Base-by-base conservation (phyloP, 2,797 vertebrate genomes). In the Malurus leucopterus region DNA sequence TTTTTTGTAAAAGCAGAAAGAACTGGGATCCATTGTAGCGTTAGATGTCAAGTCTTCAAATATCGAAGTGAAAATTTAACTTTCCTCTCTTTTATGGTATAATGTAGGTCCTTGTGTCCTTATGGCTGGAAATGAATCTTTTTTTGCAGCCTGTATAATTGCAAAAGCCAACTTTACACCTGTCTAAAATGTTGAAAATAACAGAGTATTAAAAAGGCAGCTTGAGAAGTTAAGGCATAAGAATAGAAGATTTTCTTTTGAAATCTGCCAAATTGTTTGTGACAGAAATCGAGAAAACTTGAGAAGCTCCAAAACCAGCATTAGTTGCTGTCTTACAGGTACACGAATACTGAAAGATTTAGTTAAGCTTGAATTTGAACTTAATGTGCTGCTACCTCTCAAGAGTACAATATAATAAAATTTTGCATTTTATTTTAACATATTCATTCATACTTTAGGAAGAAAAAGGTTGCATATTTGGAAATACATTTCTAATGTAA, bases 151-250 rank as follows among this genome's bases (percentile, higher is more conserved):
- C 18, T 84, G 20, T 36, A 18, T 34, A 44, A 82, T 41, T 44
- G 38, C 18, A 57, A 64, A 85, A 29, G 11, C 6, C 7, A 69
- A 29, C 1, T 54, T 71, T 72, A 64, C 18, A 51, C 15, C 11
- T 62, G 21, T 58, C 47, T 69, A 89, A 72, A 71, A 49, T 67
- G 62, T 78, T 78, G 44, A 76, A 88, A 93, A 91, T 75, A 89
- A 55, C 27, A 23, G 17, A 73, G 1, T 26, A 40, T 57, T 86
- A 30, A 84, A 72, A 91, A 82, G 34, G 17, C 22, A 78, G 5
- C 44, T 83, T 57, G 34, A 84, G 47, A 79, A 77, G 2, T 27
- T 46, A 41, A 40, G 41, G 88, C 30, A 68, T 43, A 11, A 85
- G 15, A 85, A 12, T 16, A 87, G 22, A 55, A 40, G 4, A 49